Percentiles rank a stretch among this genome's conserved stretches.
Conservation (phyloP, 2,888 invertebrate genomes). For the Lycia hirtaria region DNA sequence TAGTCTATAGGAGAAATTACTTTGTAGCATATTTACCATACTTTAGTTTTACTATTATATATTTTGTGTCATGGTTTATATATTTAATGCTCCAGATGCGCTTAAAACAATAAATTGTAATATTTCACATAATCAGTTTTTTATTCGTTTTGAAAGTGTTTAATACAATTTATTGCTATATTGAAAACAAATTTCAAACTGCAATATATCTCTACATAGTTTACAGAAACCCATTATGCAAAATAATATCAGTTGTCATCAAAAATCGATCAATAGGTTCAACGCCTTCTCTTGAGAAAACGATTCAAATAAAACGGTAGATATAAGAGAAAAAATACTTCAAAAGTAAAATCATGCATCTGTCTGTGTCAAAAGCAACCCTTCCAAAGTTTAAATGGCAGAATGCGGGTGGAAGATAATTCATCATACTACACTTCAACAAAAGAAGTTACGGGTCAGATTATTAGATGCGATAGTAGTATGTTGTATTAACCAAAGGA, state of each 20-base stretch:
- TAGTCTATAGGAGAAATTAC: too few relatives aligned
- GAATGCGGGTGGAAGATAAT: slow-evolving; percentile 13
- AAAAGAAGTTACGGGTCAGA: slow-evolving; percentile 7
- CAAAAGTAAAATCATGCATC: neutral
- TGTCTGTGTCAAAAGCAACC: neutral
- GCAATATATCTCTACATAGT: neutral
- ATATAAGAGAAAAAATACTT: neutral
- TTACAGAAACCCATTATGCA: slow-evolving; percentile 7
- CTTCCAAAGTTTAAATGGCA: neutral
- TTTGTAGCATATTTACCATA: too few relatives aligned
- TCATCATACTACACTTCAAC: slow-evolving; percentile 8
- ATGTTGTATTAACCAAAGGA: neutral
- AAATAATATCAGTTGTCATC: slow-evolving; percentile 6
- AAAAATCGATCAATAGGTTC: neutral
- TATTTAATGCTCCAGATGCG: too few relatives aligned
- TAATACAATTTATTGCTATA: too few relatives aligned
- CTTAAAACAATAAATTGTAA: too few relatives aligned
- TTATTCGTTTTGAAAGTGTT: too few relatives aligned
- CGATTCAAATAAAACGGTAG: neutral
- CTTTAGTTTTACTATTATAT: too few relatives aligned
- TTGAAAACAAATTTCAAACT: neutral
- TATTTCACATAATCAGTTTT: too few relatives aligned
- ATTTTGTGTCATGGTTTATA: too few relatives aligned
- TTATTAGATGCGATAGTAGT: neutral
- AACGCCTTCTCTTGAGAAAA: neutral